Evolutionary conservation across 2,888 invertebrate genomes (phyloP).

Genomic region (Horisme vitalbata): DNA sequence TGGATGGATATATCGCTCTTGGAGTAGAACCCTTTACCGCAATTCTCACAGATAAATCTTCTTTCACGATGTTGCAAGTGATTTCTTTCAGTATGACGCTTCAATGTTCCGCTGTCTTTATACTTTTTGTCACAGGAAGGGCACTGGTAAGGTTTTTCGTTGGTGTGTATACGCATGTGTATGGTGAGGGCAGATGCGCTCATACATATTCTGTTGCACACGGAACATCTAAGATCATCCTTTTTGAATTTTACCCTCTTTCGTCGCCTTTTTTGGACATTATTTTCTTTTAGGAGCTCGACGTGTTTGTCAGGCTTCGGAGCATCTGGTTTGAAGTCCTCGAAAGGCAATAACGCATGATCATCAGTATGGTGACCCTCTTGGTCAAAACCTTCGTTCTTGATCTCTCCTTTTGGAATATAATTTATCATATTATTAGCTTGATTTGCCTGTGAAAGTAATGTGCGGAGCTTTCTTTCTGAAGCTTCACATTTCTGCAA

Average conservation of each 20-base stretch:
- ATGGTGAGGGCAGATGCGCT: slow-evolving; percentile 50
- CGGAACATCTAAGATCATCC: slow-evolving; percentile 41
- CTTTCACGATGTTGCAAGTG: slow-evolving; percentile 51
- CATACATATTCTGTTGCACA: slow-evolving; percentile 51
- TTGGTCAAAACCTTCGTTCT: slow-evolving; percentile 43
- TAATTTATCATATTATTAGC: neutral
- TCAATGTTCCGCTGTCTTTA: slow-evolving; percentile 56
- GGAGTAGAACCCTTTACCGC: slow-evolving; percentile 66
- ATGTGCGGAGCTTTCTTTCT: slow-evolving; percentile 51
- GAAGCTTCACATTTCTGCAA: slow-evolving; percentile 57
- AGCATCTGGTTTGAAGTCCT: slow-evolving; percentile 6
- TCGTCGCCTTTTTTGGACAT: slow-evolving; percentile 24
- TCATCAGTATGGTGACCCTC: slow-evolving; percentile 32
- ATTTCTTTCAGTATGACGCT: slow-evolving; percentile 56
- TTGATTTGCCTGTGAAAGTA: slow-evolving; percentile 1
- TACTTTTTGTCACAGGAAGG: slow-evolving; percentile 59
- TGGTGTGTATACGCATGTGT: slow-evolving; percentile 62
- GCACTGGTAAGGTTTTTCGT: slow-evolving; percentile 56
- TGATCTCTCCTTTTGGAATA: slow-evolving; percentile 45
- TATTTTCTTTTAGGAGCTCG: neutral
- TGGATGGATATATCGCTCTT: slow-evolving; percentile 61
- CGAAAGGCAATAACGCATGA: neutral
- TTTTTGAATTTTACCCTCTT: slow-evolving; percentile 36
- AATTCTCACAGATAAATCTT: slow-evolving; percentile 64
- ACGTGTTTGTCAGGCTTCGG: neutral